Conservation (phyloP, 2,888 invertebrate genomes). For the Carpatolechia fugitivella region DNA sequence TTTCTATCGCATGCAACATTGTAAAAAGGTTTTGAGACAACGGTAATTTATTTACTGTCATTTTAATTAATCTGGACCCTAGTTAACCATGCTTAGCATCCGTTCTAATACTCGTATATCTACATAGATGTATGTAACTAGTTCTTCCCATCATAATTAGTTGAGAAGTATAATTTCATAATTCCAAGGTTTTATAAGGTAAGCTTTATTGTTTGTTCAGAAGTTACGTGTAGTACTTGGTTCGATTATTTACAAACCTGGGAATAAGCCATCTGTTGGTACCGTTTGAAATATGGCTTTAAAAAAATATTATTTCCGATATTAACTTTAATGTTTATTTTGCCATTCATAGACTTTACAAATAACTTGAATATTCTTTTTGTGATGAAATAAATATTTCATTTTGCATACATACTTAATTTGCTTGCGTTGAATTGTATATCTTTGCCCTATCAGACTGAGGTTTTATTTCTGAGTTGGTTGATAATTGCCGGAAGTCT, state of each 20-base stretch:
- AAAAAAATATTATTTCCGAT: no score
- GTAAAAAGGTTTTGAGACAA: constrained; percentile 41
- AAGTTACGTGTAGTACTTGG: constrained; percentile 25
- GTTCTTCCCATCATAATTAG: constrained; percentile 56
- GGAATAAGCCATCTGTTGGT: constrained; percentile 33
- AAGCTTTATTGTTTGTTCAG: constrained; percentile 41
- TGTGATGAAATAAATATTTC: no score
- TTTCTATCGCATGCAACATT: constrained; percentile 39
- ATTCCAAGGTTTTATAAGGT: constrained; percentile 27
- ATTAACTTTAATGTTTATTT: no score
- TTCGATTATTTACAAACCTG: constrained; percentile 38
- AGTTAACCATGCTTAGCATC: constrained; percentile 67
- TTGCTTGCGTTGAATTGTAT: no score
- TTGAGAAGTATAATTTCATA: constrained; percentile 44
- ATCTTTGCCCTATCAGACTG: not conserved
- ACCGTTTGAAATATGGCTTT: no score
- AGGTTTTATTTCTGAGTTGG: constrained; percentile 20
- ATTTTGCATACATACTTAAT: no score
- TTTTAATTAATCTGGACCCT: constrained; percentile 61
- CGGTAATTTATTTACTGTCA: constrained; percentile 41
- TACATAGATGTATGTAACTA: constrained; percentile 27
- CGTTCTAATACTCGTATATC: constrained; percentile 53
- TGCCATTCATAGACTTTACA: no score
- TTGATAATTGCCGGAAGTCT: constrained; percentile 41
- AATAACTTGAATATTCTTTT: no score